Base-by-base conservation (phyloP, 2,113 vertebrate species). In the Bagarius yarrelli region DNA sequence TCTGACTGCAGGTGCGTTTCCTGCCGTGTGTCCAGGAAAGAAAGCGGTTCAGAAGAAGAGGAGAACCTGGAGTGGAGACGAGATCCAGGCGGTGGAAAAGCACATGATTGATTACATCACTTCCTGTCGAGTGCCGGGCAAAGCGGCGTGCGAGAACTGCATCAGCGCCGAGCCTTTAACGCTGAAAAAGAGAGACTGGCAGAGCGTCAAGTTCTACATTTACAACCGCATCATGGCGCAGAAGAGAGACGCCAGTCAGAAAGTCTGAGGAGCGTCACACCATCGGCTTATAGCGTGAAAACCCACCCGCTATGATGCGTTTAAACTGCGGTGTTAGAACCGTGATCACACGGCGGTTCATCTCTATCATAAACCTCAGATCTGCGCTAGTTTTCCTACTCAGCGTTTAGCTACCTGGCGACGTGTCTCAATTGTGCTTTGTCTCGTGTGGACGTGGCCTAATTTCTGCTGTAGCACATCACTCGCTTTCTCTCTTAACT, bases 211-310 rank as follows among this genome's bases (percentile, higher is more conserved):
- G 50, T 84, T 84, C 56, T 84, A 84, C 67, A 50, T 84, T 60
- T 77, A 84, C 67, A 84, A 84, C 75, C 79, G 83, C 44, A 84
- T 84, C 44, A 72, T 84, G 64, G 83, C 83, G 8, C 74, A 81
- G 30, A 84, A 84, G 69, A 84, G 83, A 70, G 81, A 76, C 21
- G 30, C 25, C 21, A 50, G 55, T 16, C 63, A 40, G 25, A 82
- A 77, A 77, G 73, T 82, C 34, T 77, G 55, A 76, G 5, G 4
- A 23, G 18, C 13, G 30, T 27, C 14, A 0, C 3, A 15, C 14
- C 0, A 8, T 69, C n/a, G 27, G 23, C n/a, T 44, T 19, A 13
- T 44, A 47, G 44, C n/a, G 36, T 23, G 1, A 69, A 47, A 16
- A 25, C 8, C 36, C 36, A 6, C 3, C 6, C 36, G 36, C 36